A percentile compares a stretch with the other conserved stretches of the same genome.
Evolutionary conservation across 1,140 invertebrate species (phyloP).

Genomic region (Camponotus floridanus): DNA sequence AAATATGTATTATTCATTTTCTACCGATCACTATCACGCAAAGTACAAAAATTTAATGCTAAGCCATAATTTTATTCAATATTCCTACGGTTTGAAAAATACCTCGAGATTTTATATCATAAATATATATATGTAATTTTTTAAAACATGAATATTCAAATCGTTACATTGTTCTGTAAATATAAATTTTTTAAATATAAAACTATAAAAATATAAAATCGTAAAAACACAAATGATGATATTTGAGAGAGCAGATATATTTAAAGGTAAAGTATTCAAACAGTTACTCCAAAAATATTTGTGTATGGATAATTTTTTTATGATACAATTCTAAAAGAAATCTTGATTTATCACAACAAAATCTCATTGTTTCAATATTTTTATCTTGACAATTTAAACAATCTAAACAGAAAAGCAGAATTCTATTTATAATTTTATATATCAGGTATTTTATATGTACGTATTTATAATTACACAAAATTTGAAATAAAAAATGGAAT

Average conservation of each 20-base stretch:
- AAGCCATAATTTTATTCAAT: conserved; percentile 9
- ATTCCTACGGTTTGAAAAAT: not conserved
- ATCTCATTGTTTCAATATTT: conserved; percentile 16
- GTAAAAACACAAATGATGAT: conserved; percentile 1
- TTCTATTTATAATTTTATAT: too few relatives aligned
- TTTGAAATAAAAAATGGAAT: too few relatives aligned
- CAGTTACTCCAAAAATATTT: conserved; percentile 8
- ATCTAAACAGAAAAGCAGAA: too few relatives aligned
- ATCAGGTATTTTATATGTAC: too few relatives aligned
- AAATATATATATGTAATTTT: conserved; percentile 29
- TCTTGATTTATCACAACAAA: not conserved
- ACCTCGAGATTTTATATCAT: not conserved
- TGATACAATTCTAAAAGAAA: conserved; percentile 18
- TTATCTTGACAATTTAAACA: not conserved
- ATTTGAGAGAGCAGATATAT: not conserved
- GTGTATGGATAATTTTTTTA: not conserved
- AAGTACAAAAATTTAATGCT: conserved; percentile 38
- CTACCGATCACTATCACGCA: conserved; percentile 20
- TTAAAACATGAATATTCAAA: conserved; percentile 39
- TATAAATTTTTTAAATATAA: conserved; percentile 25
- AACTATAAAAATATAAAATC: conserved; percentile 25
- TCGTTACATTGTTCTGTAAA: not conserved
- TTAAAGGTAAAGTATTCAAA: not conserved
- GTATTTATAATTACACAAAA: too few relatives aligned
- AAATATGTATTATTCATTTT: conserved; percentile 30